phyloP scores from a whole-genome alignment of 2,888 invertebrate species.

The Meteorus colon region DNA sequence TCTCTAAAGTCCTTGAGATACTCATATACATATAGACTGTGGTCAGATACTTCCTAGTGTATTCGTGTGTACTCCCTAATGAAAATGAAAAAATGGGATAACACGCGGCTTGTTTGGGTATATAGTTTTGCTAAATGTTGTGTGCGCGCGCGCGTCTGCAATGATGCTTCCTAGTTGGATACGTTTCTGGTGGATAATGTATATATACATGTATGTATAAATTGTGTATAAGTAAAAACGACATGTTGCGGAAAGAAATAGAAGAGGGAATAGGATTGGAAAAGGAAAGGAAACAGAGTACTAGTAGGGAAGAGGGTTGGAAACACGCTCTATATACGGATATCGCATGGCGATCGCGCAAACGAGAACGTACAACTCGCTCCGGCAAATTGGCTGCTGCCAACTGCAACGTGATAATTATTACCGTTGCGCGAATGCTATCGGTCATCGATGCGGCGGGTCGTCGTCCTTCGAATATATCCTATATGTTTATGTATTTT shows the following conservation, averaged over 20 bases:
- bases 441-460: slow-evolving; percentile 38
- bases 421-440: slow-evolving; percentile 41
- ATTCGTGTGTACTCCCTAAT: not conserved
- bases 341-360: slow-evolving; percentile 42
- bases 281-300: not conserved
- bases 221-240: slow-evolving; percentile 16
- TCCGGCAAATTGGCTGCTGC: slow-evolving; percentile 41
- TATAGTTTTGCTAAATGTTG: slow-evolving; percentile 17
- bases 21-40: slow-evolving; percentile 16
- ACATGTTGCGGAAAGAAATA: slow-evolving; percentile 13
- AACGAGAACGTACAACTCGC: slow-evolving; percentile 40
- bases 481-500: not conserved
- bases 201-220: not conserved
- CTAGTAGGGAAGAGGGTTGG: slow-evolving; percentile 17
- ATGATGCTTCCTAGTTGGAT: slow-evolving; percentile 14
- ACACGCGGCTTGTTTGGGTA: slow-evolving; percentile 24
- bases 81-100: slow-evolving; percentile 5
- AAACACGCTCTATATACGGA: slow-evolving; percentile 42
- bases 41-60: slow-evolving; percentile 1
- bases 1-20: slow-evolving; percentile 38
- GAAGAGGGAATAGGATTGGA: slow-evolving; percentile 2
- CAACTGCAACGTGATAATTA: slow-evolving; percentile 42
- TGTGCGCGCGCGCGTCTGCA: not conserved
- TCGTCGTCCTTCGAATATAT: slow-evolving; percentile 29
- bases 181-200: not conserved